Evolutionary conservation across 1,140 invertebrate genomes (phyloP).

Genomic region (Bombus superbus): DNA sequence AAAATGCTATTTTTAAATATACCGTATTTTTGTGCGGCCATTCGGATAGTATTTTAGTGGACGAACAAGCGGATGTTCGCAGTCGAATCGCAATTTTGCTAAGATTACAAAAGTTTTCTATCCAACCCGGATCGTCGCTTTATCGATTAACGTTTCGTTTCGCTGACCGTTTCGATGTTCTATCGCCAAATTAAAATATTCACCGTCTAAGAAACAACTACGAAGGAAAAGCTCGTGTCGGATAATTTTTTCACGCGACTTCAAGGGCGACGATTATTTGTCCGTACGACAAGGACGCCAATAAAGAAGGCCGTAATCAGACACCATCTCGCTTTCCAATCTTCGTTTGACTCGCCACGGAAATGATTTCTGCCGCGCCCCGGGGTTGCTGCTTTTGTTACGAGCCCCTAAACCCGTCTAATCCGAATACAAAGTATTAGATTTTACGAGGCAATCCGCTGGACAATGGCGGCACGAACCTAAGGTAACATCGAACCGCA

Average conservation of each 20-base stretch:
- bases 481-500: slow-evolving; percentile 3
- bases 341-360: slow-evolving; percentile 12
- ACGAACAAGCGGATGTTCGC: too few species aligned
- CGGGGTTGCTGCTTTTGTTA: slow-evolving; percentile 42
- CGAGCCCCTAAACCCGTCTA: slow-evolving; percentile 55
- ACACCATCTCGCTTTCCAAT: slow-evolving; percentile 32
- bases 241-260: too few species aligned
- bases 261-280: neutral
- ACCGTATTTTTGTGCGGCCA: too few species aligned
- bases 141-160: too few species aligned
- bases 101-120: too few species aligned
- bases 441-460: slow-evolving; percentile 63
- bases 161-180: neutral
- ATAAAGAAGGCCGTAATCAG: slow-evolving; percentile 42
- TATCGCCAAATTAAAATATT: neutral
- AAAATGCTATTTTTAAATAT: too few species aligned
- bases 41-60: too few species aligned
- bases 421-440: slow-evolving; percentile 64
- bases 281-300: neutral
- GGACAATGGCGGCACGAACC: slow-evolving; percentile 51
- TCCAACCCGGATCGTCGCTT: too few species aligned
- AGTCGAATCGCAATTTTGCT: too few species aligned
- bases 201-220: too few species aligned
- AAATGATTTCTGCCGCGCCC: slow-evolving; percentile 45
- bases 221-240: too few species aligned